These are phyloP conservation scores for Lasaia peninsularis DNA, from an alignment of 1,140 invertebrate genomes.

Conservation along the genomic window DNA sequence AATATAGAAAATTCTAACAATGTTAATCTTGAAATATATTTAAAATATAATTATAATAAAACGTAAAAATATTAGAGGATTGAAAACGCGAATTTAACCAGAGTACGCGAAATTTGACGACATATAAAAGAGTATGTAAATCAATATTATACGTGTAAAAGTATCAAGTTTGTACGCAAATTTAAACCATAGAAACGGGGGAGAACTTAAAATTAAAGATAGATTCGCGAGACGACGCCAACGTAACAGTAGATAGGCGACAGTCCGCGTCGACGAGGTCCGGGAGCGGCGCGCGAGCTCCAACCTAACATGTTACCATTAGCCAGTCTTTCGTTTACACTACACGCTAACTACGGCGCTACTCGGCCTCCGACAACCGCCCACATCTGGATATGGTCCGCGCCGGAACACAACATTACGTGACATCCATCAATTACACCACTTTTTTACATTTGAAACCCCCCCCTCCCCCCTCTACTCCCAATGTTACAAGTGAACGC, in stretches of 20 bases:
- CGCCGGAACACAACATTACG: slow-evolving; percentile 3
- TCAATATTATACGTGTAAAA: too few relatives aligned
- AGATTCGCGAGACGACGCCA: too few relatives aligned
- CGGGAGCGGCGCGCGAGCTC: slow-evolving; percentile 6
- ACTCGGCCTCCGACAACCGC: background rate
- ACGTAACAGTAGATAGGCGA: too few relatives aligned
- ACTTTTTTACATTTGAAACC: background rate
- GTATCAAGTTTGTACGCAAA: too few relatives aligned
- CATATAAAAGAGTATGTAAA: too few relatives aligned
- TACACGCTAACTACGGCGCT: slow-evolving; percentile 40
- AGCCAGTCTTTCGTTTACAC: slow-evolving; percentile 74
- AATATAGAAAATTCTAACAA: background rate
- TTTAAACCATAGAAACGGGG: too few relatives aligned
- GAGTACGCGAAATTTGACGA: too few relatives aligned
- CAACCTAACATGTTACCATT: slow-evolving; percentile 43
- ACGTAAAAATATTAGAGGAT: background rate
- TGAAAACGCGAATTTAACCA: too few relatives aligned
- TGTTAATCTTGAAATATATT: background rate
- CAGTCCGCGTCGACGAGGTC: background rate
- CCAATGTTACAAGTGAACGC: too few relatives aligned
- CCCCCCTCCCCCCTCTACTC: background rate
- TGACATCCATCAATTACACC: background rate
- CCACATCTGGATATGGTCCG: slow-evolving; percentile 17
- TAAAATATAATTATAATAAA: background rate
- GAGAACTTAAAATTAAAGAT: background rate